Conservation (phyloP, 2,888 invertebrate genomes). For the Scaptomyza cyrtandrae region DNA sequence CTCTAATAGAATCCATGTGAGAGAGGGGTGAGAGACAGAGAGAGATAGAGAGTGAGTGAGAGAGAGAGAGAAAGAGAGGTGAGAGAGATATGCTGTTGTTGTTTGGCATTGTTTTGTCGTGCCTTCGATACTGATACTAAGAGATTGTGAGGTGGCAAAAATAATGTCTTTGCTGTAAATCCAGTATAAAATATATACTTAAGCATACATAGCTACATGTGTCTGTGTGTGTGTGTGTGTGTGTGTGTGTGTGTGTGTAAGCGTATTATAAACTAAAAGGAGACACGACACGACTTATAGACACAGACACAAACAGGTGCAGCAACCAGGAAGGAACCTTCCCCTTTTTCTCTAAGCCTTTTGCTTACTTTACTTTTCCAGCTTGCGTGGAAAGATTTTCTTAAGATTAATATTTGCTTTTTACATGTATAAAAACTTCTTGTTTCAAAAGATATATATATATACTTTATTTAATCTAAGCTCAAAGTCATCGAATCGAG, state of each 20-base stretch:
- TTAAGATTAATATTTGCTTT: too few species aligned
- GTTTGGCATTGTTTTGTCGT: constrained; percentile 18
- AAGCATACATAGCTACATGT: too few species aligned
- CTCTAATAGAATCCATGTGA: constrained; percentile 47
- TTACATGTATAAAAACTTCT: too few species aligned
- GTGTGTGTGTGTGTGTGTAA: constrained; percentile 17
- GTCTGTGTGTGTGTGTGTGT: constrained; percentile 6
- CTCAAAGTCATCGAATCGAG: too few species aligned
- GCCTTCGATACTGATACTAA: not conserved
- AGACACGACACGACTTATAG: too few species aligned
- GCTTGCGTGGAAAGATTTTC: too few species aligned
- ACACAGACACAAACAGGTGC: too few species aligned
- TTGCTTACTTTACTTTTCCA: not conserved
- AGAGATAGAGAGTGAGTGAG: not conserved
- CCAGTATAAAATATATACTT: constrained; percentile 33
- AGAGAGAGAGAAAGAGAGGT: too few species aligned
- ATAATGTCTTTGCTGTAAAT: constrained; percentile 38
- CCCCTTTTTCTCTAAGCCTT: too few species aligned
- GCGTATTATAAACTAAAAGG: constrained; percentile 22
- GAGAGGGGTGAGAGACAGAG: not conserved
- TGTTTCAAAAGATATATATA: too few species aligned
- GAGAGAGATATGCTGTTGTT: not conserved
- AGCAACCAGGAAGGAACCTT: not conserved
- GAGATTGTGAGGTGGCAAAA: not conserved
- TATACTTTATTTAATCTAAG: too few species aligned